Evolutionary conservation across 2,797 vertebrate species (phyloP).

Genomic region (Phalloptychus januarius): DNA sequence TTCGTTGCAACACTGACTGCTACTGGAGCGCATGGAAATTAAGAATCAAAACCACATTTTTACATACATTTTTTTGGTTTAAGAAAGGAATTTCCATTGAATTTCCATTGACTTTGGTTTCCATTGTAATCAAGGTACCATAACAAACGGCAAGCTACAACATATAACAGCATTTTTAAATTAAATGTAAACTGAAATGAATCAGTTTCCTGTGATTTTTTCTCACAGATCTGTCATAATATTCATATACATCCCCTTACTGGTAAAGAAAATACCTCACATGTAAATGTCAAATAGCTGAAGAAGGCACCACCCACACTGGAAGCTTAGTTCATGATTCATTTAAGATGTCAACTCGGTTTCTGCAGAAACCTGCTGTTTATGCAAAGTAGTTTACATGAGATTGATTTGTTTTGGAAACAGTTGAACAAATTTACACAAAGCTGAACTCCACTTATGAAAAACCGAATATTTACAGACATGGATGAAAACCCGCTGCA

Average conservation of each 20-base stretch:
- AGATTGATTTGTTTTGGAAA: background rate
- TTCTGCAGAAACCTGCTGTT: background rate
- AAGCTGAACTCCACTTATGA: background rate
- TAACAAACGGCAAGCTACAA: too few species aligned
- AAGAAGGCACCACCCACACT: background rate
- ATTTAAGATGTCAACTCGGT: background rate
- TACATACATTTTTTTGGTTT: background rate
- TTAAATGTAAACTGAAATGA: background rate
- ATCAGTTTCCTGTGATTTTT: background rate
- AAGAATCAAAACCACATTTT: too few species aligned
- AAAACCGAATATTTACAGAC: background rate
- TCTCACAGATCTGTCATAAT: background rate
- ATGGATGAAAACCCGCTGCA: background rate
- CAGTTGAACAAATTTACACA: background rate
- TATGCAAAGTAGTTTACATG: background rate
- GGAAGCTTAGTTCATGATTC: background rate
- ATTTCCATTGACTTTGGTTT: too few species aligned
- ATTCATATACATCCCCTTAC: too few species aligned
- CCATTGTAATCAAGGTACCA: too few species aligned
- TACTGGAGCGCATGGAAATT: background rate
- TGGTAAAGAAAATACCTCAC: background rate
- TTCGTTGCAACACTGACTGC: background rate
- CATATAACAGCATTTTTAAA: too few species aligned
- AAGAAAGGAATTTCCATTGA: too few species aligned
- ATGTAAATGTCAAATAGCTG: background rate